Evolutionary conservation across 2,888 invertebrate species (phyloP).

Genomic region (Drosophila infuscata): DNA sequence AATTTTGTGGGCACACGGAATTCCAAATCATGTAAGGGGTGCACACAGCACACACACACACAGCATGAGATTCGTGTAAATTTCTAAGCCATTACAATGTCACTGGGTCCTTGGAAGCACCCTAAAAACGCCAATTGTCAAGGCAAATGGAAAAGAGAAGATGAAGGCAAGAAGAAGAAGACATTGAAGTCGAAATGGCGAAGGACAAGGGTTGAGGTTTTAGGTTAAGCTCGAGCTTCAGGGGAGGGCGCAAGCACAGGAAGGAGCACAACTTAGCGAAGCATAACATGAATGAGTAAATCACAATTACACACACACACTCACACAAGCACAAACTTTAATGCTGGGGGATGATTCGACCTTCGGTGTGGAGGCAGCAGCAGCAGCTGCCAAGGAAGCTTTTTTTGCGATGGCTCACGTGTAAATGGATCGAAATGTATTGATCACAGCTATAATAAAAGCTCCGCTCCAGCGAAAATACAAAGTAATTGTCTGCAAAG

Average conservation of each 20-base stretch:
- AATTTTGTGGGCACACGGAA: slow-evolving; percentile 30
- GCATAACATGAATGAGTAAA: slow-evolving; percentile 51
- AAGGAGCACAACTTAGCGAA: slow-evolving; percentile 30
- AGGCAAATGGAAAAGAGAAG: slow-evolving; percentile 20
- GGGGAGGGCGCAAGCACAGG: slow-evolving; percentile 19
- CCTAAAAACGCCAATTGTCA: slow-evolving; percentile 57
- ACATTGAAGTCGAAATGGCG: slow-evolving; percentile 44
- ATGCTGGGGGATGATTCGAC: slow-evolving; percentile 53
- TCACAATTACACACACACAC: slow-evolving; percentile 40
- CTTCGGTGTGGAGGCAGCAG: slow-evolving; percentile 26
- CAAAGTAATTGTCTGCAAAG: background rate
- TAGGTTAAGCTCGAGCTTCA: slow-evolving; percentile 44
- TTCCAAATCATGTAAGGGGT: slow-evolving; percentile 61
- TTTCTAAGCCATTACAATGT: slow-evolving; percentile 77
- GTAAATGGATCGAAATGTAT: slow-evolving; percentile 28
- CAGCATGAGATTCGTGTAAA: slow-evolving; percentile 75
- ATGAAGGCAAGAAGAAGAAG: slow-evolving; percentile 18
- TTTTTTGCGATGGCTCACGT: slow-evolving; percentile 29
- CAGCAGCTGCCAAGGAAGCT: slow-evolving; percentile 16
- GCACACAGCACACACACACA: slow-evolving; percentile 25
- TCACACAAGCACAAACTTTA: slow-evolving; percentile 1
- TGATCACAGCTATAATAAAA: slow-evolving; percentile 21
- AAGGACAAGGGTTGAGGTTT: slow-evolving; percentile 75
- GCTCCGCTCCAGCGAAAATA: slow-evolving; percentile 6
- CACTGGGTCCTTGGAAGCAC: slow-evolving; percentile 79